These are phyloP conservation scores for Eulemur mongoz DNA, from an alignment of 2,797 vertebrate species.

Conservation along the genomic window DNA sequence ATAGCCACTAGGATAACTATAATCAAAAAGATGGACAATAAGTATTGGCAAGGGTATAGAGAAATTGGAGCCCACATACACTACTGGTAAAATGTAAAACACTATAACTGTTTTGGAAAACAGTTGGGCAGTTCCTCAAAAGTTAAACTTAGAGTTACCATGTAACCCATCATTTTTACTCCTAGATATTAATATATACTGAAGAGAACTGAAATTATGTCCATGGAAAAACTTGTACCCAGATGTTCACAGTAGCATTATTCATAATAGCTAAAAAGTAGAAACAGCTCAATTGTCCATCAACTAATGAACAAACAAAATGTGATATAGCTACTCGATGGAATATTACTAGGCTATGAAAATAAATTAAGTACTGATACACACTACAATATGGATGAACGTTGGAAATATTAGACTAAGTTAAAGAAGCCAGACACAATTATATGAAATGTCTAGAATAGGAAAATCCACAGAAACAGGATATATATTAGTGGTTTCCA, in stretches of 20 bases:
- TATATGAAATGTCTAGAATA: not conserved
- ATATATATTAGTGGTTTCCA: not conserved
- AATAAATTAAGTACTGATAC: slow-evolving; percentile 2
- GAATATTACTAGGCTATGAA: not conserved
- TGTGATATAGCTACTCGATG: not conserved
- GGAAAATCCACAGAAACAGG: not conserved
- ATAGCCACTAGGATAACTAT: not conserved
- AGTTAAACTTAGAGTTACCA: not conserved
- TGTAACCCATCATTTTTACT: not conserved
- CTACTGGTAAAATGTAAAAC: not conserved
- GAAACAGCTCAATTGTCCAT: not conserved
- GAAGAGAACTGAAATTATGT: not conserved
- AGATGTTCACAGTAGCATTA: not conserved
- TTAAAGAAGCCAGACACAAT: not conserved
- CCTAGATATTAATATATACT: not conserved
- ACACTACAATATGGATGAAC: not conserved
- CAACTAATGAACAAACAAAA: not conserved
- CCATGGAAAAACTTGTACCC: not conserved
- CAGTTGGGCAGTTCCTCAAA: not conserved
- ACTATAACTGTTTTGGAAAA: not conserved
- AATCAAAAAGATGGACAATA: not conserved
- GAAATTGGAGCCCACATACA: not conserved
- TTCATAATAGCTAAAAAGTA: not conserved
- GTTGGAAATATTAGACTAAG: not conserved
- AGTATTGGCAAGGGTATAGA: not conserved